A percentile compares a stretch with the other conserved stretches of the same genome.
phyloP scores from a whole-genome alignment of 2,113 vertebrate genomes.

The Dermatemys mawii region DNA sequence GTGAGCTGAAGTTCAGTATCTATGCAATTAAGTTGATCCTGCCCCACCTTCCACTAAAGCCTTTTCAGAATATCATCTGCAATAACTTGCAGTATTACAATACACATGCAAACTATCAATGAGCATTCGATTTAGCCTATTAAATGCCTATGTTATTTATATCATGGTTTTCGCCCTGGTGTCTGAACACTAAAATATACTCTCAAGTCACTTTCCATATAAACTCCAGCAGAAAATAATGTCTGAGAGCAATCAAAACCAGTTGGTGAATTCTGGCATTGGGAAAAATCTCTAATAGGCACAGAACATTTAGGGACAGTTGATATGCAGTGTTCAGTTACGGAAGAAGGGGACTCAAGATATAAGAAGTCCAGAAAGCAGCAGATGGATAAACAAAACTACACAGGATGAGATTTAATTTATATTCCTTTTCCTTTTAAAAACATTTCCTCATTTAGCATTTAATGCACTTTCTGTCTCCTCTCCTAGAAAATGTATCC shows the following conservation, averaged over 20 bases:
- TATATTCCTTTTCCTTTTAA: background rate
- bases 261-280: background rate
- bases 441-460: background rate
- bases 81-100: background rate
- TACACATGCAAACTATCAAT: background rate
- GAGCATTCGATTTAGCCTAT: background rate
- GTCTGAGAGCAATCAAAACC: background rate
- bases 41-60: background rate
- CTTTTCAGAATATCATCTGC: background rate
- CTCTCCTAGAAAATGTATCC: fast-evolving
- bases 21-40: background rate
- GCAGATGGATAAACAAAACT: background rate
- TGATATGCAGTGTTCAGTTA: background rate
- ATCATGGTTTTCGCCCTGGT: background rate
- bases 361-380: too few species aligned
- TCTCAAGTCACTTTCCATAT: background rate
- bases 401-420: background rate
- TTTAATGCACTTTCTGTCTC: background rate
- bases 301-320: too few species aligned
- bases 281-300: background rate
- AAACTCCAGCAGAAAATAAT: background rate
- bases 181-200: background rate
- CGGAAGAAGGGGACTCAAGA: background rate
- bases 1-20: background rate
- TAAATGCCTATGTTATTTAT: background rate